These are phyloP conservation scores for Mobula hypostoma DNA, from an alignment of 2,113 vertebrate species.

Conservation along the genomic window DNA sequence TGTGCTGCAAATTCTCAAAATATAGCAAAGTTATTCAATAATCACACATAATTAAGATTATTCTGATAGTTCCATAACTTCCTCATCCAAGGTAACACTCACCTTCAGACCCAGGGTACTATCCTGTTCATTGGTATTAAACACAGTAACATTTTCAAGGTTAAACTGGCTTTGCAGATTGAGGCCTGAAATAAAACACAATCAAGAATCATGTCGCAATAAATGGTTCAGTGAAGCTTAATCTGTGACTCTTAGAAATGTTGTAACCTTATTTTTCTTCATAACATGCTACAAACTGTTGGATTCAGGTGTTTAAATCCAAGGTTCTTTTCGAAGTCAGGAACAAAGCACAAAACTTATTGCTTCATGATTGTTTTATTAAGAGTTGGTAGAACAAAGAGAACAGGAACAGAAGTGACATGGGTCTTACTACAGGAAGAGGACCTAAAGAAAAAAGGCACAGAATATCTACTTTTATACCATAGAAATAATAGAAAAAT, in stretches of 20 bases:
- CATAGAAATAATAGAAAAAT: too few species aligned
- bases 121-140: constrained; percentile 94
- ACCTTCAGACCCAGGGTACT: constrained; percentile 94
- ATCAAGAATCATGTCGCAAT: not conserved
- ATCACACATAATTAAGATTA: not conserved
- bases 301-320: too few species aligned
- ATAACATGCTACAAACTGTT: not conserved
- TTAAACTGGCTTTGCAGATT: constrained; percentile 98
- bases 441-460: too few species aligned
- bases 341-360: too few species aligned
- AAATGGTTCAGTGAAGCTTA: not conserved
- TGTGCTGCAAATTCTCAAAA: constrained; percentile 56
- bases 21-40: constrained; percentile 33
- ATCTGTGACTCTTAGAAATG: not conserved
- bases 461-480: too few species aligned
- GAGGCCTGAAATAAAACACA: constrained; percentile 65
- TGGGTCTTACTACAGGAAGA: too few species aligned
- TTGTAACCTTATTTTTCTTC: not conserved
- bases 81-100: constrained; percentile 35
- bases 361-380: too few species aligned
- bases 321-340: too few species aligned
- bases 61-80: not conserved
- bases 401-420: too few species aligned
- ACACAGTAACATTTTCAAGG: constrained; percentile 92
- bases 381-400: too few species aligned